These are phyloP conservation scores for Poeciliopsis turneri DNA, from an alignment of 2,797 vertebrate species.

Conservation along the genomic window DNA sequence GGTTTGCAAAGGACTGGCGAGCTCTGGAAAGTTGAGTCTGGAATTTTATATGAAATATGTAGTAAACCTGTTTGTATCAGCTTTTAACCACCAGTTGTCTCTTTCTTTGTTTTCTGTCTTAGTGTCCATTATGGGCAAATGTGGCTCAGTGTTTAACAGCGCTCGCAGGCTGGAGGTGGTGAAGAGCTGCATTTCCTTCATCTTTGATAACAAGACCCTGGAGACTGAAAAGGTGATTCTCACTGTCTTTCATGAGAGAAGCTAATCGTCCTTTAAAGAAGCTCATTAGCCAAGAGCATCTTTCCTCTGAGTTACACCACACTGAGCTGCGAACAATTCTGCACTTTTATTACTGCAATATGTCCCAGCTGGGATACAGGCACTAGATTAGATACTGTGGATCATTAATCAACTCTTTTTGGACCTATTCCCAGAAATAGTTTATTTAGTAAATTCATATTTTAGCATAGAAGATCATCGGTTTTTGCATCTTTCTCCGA, in stretches of 20 bases:
- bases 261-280: conserved; percentile 39
- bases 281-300: conserved; percentile 27
- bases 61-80: neutral
- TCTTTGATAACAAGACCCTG: conserved; percentile 97
- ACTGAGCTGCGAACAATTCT: conserved; percentile 20
- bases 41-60: neutral
- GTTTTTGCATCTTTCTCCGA: conserved; percentile 5
- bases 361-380: conserved; percentile 47
- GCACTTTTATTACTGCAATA: conserved; percentile 30
- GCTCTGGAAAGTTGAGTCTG: neutral
- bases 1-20: neutral
- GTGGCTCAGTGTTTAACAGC: conserved; percentile 93
- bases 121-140: conserved; percentile 94
- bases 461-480: conserved; percentile 15
- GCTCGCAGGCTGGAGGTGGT: conserved; percentile 97
- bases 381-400: conserved; percentile 14
- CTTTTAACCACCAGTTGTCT: conserved; percentile 3
- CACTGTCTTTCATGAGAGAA: conserved; percentile 34
- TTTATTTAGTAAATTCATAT: conserved; percentile 3
- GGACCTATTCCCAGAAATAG: conserved; percentile 12
- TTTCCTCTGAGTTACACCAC: conserved; percentile 6
- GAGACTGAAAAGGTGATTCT: conserved; percentile 93
- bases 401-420: conserved; percentile 21
- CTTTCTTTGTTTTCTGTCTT: conserved; percentile 46
- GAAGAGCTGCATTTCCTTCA: conserved; percentile 92